phyloP scores from a whole-genome alignment of 53 echinoderm and acorn worm genomes.

The Paracentrotus lividus region DNA sequence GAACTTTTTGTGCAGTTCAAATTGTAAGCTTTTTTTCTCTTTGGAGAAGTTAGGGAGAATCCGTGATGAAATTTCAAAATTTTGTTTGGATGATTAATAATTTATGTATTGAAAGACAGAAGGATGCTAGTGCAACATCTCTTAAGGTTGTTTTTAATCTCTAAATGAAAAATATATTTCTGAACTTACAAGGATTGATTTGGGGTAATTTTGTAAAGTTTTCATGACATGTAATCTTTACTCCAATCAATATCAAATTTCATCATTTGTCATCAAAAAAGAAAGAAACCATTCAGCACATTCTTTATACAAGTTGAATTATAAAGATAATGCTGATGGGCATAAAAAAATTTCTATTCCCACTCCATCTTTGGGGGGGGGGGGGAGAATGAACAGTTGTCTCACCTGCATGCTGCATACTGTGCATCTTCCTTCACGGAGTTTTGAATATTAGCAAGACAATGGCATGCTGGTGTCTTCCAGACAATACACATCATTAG shows the following conservation, averaged over 20 bases:
- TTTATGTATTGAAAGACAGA: not conserved
- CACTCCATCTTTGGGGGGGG: not conserved
- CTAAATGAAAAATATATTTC: too few relatives aligned
- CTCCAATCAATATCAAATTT: not conserved
- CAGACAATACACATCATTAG: not conserved
- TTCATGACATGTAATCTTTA: too few relatives aligned
- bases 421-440: not conserved
- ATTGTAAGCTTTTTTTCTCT: not conserved
- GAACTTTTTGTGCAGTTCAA: conserved; percentile 20
- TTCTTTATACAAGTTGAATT: not conserved
- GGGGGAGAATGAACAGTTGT: not conserved
- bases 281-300: not conserved
- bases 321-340: not conserved
- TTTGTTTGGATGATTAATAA: not conserved
- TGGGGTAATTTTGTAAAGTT: too few relatives aligned
- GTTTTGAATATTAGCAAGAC: not conserved
- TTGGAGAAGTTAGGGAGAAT: not conserved
- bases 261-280: not conserved
- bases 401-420: conserved; percentile 6
- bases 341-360: not conserved
- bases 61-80: not conserved
- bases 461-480: not conserved
- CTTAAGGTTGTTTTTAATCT: too few relatives aligned
- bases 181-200: too few relatives aligned
- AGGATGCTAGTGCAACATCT: too few relatives aligned